These are phyloP conservation scores for Delichon dasypus DNA, from an alignment of 2,797 vertebrate genomes.

Conservation along the genomic window DNA sequence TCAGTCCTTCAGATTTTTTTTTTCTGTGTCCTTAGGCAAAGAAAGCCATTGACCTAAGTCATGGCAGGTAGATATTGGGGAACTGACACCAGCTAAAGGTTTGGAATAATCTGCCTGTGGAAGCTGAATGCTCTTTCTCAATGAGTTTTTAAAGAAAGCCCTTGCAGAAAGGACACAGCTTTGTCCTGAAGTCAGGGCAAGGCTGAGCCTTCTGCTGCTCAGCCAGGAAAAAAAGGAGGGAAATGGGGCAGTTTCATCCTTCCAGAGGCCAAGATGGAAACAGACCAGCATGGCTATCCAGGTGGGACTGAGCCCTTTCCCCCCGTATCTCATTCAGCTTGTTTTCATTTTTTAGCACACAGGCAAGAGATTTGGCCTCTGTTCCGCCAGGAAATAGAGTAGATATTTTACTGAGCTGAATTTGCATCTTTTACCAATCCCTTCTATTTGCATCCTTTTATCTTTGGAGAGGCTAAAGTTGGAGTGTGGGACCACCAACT, in stretches of 20 bases:
- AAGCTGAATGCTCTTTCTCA: neutral
- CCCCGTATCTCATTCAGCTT: neutral
- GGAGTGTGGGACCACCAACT: neutral
- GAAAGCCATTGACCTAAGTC: neutral
- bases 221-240: neutral
- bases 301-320: accelerated
- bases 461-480: neutral
- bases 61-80: neutral
- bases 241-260: neutral
- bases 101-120: neutral
- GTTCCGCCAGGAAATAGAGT: neutral
- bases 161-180: neutral
- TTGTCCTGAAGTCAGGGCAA: neutral
- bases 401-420: neutral
- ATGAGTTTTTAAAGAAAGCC: neutral
- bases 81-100: neutral
- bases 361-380: neutral
- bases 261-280: neutral
- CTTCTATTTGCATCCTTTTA: neutral
- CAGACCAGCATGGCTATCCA: neutral
- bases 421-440: neutral
- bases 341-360: neutral
- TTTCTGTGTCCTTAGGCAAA: neutral
- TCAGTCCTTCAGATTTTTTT: neutral
- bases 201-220: neutral